These are phyloP conservation scores for Clusia tigrina DNA, from an alignment of 2,888 invertebrate species.

Conservation along the genomic window DNA sequence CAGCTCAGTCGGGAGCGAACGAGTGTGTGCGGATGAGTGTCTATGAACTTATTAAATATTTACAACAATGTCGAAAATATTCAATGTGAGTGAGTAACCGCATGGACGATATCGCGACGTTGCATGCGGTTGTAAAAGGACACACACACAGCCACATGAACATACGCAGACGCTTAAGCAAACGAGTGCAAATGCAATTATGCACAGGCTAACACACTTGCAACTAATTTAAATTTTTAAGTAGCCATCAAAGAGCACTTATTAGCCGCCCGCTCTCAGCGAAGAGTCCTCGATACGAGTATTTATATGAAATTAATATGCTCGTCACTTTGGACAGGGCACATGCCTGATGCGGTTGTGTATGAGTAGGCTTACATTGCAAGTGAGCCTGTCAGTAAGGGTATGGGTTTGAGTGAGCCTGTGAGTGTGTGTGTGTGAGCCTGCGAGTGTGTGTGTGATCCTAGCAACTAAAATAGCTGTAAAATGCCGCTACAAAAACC, in stretches of 20 bases:
- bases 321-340: neutral
- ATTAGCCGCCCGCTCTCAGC: neutral
- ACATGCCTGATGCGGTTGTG: neutral
- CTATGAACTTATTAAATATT: conserved; percentile 48
- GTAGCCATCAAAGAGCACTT: conserved; percentile 33
- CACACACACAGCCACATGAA: neutral
- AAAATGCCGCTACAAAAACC: conserved; percentile 35
- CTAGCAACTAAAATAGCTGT: neutral
- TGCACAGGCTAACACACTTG: conserved; percentile 3
- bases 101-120: too few relatives aligned
- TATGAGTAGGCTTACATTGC: neutral
- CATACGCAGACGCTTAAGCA: neutral
- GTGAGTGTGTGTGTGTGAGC: neutral
- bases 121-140: too few relatives aligned
- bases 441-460: neutral
- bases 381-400: neutral
- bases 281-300: neutral
- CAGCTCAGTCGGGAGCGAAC: neutral
- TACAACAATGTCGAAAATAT: conserved; percentile 27
- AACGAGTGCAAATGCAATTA: conserved; percentile 2
- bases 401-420: neutral
- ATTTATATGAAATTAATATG: conserved; percentile 12
- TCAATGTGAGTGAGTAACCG: neutral
- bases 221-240: conserved; percentile 50
- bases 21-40: conserved; percentile 37